Base-by-base conservation (phyloP, 1,140 invertebrate genomes). In the Hesperophylax magnus region DNA sequence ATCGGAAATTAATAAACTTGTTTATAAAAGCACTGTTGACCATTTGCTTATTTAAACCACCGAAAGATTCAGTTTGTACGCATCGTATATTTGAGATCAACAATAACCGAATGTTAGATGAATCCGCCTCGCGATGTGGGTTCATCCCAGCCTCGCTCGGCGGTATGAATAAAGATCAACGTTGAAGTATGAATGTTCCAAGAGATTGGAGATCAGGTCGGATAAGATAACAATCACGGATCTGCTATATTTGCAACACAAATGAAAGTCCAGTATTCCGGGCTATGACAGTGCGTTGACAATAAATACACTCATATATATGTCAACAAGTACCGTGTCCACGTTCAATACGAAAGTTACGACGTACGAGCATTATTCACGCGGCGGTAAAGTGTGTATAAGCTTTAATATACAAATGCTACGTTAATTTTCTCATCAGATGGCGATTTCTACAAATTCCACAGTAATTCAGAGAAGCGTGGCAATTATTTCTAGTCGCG, bases 381-480 rank as follows among this genome's bases (percentile, higher is more conserved):
- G 47, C 18, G 69, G 27, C 52, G 18, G 52, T 11, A n/a, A 54
- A 72, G 20, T 54, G 24, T 54, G 53, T 72, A 54, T 54, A 22
- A 53, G 20, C 11, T 72, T 27, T 27, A 22, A 54, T 20, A 53
- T 72, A 24, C 18, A 53, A 54, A 53, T 54, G 69, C 47, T 52
- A 27, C 18, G 69, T 53, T 24, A 24, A 54, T 72, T 54, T 72
- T 72, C 69, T 24, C 20, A 17, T 18, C 54, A 52, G 69, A 72
- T 24, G 52, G 69, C 69, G 52, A 72, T 72, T 72, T 72, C 69
- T 72, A 72, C 47, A 72, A 54, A 72, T 54, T 72, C 69, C 69
- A 15, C 11, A 52, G 69, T 53, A 72, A 72, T 72, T 24, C 52
- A 53, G 47, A 72, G 69, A 72, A 72, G 67, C 67, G 67, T 15